These are phyloP conservation scores for Recurvirostra avosetta DNA, from an alignment of 2,113 vertebrate genomes.

Conservation along the genomic window DNA sequence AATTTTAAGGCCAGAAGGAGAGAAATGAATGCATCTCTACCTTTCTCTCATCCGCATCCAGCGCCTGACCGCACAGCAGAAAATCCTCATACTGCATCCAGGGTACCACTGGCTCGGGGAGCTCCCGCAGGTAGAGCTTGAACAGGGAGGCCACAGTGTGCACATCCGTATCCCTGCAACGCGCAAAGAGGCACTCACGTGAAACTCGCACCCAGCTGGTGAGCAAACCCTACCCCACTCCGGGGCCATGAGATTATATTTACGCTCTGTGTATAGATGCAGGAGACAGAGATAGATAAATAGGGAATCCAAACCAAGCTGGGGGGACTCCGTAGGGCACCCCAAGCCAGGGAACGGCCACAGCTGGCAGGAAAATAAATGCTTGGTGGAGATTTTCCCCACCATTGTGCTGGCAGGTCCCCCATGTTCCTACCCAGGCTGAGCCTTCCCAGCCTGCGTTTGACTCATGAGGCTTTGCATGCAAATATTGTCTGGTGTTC, in stretches of 20 bases:
- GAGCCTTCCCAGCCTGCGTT: background rate
- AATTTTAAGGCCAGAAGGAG: background rate
- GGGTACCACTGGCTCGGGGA: slow-evolving; percentile 90
- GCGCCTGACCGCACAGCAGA: slow-evolving; percentile 81
- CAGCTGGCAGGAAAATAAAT: background rate
- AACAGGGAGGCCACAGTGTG: slow-evolving; percentile 97
- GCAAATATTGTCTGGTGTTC: background rate
- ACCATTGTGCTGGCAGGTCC: background rate
- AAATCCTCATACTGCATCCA: slow-evolving; percentile 94
- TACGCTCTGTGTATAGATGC: background rate
- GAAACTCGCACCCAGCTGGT: background rate
- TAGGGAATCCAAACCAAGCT: accelerated
- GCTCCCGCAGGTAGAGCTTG: slow-evolving; percentile 94
- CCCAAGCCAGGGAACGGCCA: background rate
- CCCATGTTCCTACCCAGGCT: background rate
- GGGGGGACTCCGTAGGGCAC: background rate
- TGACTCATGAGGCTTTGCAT: accelerated
- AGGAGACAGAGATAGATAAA: background rate
- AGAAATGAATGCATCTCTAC: slow-evolving; percentile 37
- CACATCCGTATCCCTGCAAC: slow-evolving; percentile 92
- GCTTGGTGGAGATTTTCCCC: background rate
- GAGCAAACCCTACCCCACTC: background rate
- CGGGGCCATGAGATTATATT: accelerated
- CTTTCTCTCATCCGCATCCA: slow-evolving; percentile 73
- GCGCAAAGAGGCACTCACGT: background rate